Evolutionary conservation across 1,140 invertebrate genomes (phyloP).

Genomic region (Rhopalosiphum maidis): DNA sequence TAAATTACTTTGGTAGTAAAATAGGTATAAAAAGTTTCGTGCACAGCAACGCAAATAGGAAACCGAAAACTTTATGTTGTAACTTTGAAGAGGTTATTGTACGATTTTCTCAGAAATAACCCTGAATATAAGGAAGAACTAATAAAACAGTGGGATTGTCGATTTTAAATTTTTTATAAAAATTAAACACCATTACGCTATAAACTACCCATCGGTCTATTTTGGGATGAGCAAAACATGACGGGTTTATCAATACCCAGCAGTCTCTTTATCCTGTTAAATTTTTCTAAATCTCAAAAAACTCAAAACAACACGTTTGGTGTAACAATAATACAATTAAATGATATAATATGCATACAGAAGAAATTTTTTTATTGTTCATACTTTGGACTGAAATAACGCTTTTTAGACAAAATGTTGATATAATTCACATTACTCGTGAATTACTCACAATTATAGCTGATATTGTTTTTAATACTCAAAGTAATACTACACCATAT

Average conservation of each 20-base stretch:
- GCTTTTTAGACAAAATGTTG: not conserved
- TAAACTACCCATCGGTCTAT: not conserved
- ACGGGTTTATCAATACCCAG: not conserved
- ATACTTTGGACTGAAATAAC: not conserved
- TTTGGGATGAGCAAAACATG: not conserved
- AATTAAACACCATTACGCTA: no score
- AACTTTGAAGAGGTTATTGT: not conserved
- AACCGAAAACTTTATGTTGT: not conserved
- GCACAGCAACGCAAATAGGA: not conserved
- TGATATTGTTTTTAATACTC: no score
- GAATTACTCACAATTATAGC: no score
- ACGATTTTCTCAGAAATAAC: not conserved
- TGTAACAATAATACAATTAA: not conserved
- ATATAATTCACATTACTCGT: not conserved
- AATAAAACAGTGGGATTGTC: no score
- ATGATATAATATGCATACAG: not conserved
- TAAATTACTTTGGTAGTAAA: not conserved
- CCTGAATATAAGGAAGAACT: not conserved
- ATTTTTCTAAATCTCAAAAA: not conserved
- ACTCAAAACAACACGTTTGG: not conserved
- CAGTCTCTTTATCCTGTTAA: not conserved
- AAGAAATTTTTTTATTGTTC: not conserved
- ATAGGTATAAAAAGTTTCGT: not conserved
- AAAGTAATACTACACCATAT: no score
- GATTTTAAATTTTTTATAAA: no score